Evolutionary conservation across 1,140 invertebrate species (phyloP).

Genomic region (Heliconius himera): DNA sequence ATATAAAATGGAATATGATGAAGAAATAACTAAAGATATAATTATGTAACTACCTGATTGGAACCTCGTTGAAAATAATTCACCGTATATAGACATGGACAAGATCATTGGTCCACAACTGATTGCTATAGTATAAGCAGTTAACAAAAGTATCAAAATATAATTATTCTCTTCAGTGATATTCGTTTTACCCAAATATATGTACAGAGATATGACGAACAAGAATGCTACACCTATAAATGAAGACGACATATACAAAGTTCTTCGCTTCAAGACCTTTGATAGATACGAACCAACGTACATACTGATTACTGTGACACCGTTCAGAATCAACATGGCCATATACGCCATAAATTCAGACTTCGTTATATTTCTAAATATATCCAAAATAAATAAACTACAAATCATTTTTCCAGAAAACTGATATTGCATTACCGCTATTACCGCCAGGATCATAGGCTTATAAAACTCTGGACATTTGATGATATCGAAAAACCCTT

Average conservation of each 20-base stretch:
- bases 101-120: constrained; percentile 32
- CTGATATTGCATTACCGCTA: constrained; percentile 22
- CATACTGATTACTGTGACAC: constrained; percentile 30
- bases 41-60: constrained; percentile 25
- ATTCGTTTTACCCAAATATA: constrained; percentile 17
- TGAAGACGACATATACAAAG: constrained; percentile 25
- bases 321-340: constrained; percentile 33
- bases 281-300: constrained; percentile 30
- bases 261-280: constrained; percentile 25
- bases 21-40: constrained; percentile 15
- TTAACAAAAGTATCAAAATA: constrained; percentile 22
- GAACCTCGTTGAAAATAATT: constrained; percentile 24
- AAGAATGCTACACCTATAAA: constrained; percentile 27
- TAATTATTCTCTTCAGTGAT: constrained; percentile 14
- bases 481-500: constrained; percentile 12
- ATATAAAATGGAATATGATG: constrained; percentile 17
- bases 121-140: constrained; percentile 24
- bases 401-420: constrained; percentile 34
- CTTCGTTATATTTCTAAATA: constrained; percentile 25
- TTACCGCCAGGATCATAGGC: constrained; percentile 8
- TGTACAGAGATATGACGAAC: constrained; percentile 20
- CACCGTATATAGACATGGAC: constrained; percentile 23
- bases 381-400: constrained; percentile 32
- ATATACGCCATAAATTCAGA: constrained; percentile 14
- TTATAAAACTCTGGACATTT: constrained; percentile 25